Evolutionary conservation across 2,113 vertebrate species (phyloP).

Genomic region (Sclerurus mexicanus): DNA sequence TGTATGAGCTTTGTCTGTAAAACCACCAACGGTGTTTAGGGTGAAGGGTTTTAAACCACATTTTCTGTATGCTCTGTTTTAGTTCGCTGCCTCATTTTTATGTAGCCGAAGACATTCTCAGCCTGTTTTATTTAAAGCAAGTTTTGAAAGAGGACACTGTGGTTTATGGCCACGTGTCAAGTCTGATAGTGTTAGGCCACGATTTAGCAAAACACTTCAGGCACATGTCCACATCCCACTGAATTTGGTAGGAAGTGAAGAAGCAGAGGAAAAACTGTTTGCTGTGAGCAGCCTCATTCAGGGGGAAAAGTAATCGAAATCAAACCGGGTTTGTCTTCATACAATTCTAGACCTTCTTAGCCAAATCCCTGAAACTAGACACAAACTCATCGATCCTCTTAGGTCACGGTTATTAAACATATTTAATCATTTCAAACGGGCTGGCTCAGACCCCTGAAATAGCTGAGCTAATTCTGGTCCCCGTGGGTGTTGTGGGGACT

Average conservation of each 20-base stretch:
- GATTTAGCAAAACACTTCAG: constrained; percentile 51
- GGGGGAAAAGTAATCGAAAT: background rate
- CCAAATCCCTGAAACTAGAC: background rate
- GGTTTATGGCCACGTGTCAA: constrained; percentile 48
- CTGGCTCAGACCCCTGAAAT: constrained; percentile 40
- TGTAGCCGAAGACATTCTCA: background rate
- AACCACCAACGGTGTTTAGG: background rate
- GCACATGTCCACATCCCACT: constrained; percentile 40
- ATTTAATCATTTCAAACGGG: background rate
- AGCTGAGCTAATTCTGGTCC: constrained; percentile 51
- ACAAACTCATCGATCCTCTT: background rate
- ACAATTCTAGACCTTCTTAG: accelerated
- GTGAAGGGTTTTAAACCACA: background rate
- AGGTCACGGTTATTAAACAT: background rate
- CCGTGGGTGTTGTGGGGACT: constrained; percentile 33
- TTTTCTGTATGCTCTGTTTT: background rate
- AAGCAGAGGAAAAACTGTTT: background rate
- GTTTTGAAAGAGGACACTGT: constrained; percentile 23
- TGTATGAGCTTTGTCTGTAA: background rate
- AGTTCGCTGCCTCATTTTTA: background rate
- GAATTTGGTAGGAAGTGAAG: constrained; percentile 20
- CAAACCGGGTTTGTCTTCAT: background rate
- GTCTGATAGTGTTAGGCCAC: constrained; percentile 39
- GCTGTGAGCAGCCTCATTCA: background rate
- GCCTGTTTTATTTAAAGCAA: constrained; percentile 10